Evolutionary conservation across 2,888 invertebrate genomes (phyloP).

Genomic region (Liodrosophila aerea): DNA sequence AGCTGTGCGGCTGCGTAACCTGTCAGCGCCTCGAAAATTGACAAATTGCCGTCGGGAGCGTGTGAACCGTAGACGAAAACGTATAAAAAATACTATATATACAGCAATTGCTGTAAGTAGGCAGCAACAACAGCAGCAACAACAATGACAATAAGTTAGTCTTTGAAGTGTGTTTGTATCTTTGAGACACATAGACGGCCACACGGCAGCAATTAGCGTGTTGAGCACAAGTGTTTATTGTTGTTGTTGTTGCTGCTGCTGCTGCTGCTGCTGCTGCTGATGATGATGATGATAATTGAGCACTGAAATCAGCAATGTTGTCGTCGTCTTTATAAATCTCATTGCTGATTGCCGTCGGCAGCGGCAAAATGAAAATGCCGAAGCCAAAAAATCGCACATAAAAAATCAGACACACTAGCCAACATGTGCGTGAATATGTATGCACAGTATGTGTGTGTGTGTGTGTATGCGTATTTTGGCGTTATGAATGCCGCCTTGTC

Average conservation of each 20-base stretch:
- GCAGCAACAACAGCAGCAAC: slow-evolving; percentile 21
- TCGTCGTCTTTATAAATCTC: slow-evolving; percentile 67
- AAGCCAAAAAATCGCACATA: slow-evolving; percentile 42
- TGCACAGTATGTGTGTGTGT: slow-evolving; percentile 14
- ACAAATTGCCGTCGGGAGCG: slow-evolving; percentile 67
- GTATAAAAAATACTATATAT: slow-evolving; percentile 11
- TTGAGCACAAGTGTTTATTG: slow-evolving; percentile 45
- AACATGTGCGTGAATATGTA: slow-evolving; percentile 16
- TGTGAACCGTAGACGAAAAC: slow-evolving; percentile 58
- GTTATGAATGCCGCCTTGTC: slow-evolving; percentile 63
- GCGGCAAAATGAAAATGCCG: slow-evolving; percentile 60
- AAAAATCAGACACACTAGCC: slow-evolving; percentile 21
- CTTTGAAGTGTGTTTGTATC: slow-evolving; percentile 39
- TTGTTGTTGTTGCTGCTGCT: slow-evolving; percentile 26
- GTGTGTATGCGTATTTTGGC: slow-evolving; percentile 47
- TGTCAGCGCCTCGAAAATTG: slow-evolving; percentile 61
- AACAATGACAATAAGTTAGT: slow-evolving; percentile 28
- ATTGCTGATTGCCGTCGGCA: slow-evolving; percentile 72
- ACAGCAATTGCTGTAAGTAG: slow-evolving; percentile 14
- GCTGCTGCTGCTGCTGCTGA: slow-evolving; percentile 16
- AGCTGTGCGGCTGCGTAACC: slow-evolving; percentile 75
- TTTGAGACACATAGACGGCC: slow-evolving; percentile 24
- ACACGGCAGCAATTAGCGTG: slow-evolving; percentile 75
- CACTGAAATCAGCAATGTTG: slow-evolving; percentile 44
- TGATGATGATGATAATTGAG: slow-evolving; percentile 67